Evolutionary conservation across 2,888 invertebrate genomes (phyloP).

Genomic region (Drosophila aldrichi): DNA sequence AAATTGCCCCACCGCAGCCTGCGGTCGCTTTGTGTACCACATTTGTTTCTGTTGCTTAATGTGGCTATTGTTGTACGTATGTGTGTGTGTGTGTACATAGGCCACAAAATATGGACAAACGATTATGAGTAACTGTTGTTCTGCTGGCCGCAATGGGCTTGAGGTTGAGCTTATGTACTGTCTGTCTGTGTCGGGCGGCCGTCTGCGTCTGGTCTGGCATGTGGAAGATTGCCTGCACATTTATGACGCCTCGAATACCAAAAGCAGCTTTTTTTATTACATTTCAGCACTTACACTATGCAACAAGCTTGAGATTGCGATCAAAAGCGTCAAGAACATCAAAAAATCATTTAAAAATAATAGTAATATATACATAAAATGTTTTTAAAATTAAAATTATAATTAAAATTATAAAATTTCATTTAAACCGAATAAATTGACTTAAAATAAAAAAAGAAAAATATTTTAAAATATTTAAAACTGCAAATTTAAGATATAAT

Average conservation of each 20-base stretch:
- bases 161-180: slow-evolving; percentile 12
- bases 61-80: slow-evolving; percentile 22
- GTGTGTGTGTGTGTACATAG: slow-evolving; percentile 25
- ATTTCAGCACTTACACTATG: slow-evolving; percentile 42
- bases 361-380: no score
- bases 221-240: slow-evolving; percentile 31
- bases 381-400: no score
- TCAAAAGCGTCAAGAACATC: background rate
- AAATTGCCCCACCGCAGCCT: slow-evolving; percentile 65
- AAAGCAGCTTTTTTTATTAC: slow-evolving; percentile 60
- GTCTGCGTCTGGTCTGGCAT: slow-evolving; percentile 7
- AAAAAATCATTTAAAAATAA: no score
- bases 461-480: no score
- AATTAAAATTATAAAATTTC: no score
- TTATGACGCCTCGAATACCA: slow-evolving; percentile 44
- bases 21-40: slow-evolving; percentile 58
- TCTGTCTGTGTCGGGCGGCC: background rate
- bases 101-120: slow-evolving; percentile 66
- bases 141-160: slow-evolving; percentile 7
- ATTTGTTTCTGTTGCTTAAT: slow-evolving; percentile 29
- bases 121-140: slow-evolving; percentile 74
- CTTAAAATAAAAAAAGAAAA: no score
- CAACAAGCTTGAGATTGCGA: slow-evolving; percentile 7
- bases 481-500: no score
- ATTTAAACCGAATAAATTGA: no score